Conservation (phyloP, 2,888 invertebrate genomes). For the Catotricha subobsoleta region DNA sequence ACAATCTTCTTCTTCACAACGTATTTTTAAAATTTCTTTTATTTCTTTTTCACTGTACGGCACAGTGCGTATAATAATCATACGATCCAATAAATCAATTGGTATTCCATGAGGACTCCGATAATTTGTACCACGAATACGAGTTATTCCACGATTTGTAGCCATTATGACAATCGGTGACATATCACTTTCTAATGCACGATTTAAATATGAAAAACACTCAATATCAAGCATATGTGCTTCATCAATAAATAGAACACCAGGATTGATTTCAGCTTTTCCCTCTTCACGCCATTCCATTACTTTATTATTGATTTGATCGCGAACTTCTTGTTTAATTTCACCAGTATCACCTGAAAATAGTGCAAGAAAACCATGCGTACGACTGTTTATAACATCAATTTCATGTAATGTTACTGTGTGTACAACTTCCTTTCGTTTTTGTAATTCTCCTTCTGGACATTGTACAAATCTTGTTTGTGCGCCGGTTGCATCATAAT, state of each 20-base stretch:
- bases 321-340: conserved; percentile 91
- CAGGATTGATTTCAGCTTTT: conserved; percentile 96
- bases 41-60: conserved; percentile 80
- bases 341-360: conserved; percentile 99
- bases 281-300: conserved; percentile 99
- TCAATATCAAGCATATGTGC: conserved; percentile 98
- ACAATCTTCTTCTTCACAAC: conserved; percentile 96
- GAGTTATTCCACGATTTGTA: conserved; percentile 88
- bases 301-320: conserved; percentile 94
- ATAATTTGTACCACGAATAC: conserved; percentile 87
- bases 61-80: conserved; percentile 83
- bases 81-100: conserved; percentile 83
- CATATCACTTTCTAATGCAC: conserved; percentile 92
- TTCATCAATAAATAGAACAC: conserved; percentile 93
- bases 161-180: conserved; percentile 98
- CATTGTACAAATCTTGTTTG: conserved; percentile 89
- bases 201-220: conserved; percentile 94
- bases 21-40: conserved; percentile 78
- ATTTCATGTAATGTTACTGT: conserved; percentile 98
- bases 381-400: conserved; percentile 96
- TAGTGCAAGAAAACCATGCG: conserved; percentile 91
- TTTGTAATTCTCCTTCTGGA: conserved; percentile 96
- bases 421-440: conserved; percentile 92
- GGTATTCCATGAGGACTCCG: conserved; percentile 95
- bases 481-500: conserved; percentile 90